Evolutionary conservation across 2,797 vertebrate species (phyloP).

Genomic region (Silurus lanzhouensis): DNA sequence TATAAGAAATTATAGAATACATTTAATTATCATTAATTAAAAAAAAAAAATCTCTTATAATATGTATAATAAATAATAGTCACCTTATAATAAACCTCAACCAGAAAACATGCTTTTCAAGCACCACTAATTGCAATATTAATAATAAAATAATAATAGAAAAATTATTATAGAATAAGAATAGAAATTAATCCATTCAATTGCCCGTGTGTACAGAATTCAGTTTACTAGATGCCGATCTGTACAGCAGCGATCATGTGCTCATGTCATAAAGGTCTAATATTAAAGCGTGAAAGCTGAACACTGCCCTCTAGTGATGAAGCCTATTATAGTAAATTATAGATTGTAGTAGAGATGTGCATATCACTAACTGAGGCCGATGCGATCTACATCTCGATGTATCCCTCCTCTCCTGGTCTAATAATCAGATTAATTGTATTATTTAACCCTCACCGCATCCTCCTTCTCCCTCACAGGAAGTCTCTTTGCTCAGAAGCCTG

Average conservation of each 20-base stretch:
- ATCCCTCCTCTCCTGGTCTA: background rate
- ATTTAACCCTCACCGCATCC: background rate
- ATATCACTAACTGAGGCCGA: no score
- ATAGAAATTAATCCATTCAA: background rate
- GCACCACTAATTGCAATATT: no score
- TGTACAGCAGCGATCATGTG: background rate
- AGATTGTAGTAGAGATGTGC: no score
- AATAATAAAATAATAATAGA: no score
- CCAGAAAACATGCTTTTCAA: no score
- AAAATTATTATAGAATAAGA: background rate
- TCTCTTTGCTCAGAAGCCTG: constrained; percentile 92
- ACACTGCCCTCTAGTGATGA: constrained; percentile 17
- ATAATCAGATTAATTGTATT: background rate
- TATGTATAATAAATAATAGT: no score
- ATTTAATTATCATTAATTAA: no score
- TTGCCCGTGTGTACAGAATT: background rate
- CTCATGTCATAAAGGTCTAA: background rate
- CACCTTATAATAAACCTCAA: no score
- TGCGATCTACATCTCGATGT: no score
- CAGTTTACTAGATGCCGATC: background rate
- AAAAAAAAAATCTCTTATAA: no score
- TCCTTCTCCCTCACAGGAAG: constrained; percentile 75
- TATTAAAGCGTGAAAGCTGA: background rate
- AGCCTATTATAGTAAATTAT: no score
- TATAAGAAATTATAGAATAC: no score